Base-by-base conservation (phyloP, 1,140 invertebrate species). In the Drosophila santomea region DNA sequence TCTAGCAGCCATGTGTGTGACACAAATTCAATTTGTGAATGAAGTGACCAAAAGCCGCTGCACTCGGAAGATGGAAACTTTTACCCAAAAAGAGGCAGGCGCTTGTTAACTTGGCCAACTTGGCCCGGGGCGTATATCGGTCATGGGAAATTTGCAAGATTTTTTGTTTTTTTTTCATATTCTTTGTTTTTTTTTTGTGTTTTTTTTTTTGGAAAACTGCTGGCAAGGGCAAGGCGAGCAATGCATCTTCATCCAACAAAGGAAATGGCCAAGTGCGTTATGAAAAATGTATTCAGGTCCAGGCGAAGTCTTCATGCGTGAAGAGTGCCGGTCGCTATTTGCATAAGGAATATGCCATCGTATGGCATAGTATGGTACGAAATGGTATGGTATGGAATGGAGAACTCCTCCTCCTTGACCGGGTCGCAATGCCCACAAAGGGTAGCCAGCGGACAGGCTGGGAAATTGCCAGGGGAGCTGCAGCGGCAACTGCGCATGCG, bases 1-100 rank as follows among this genome's bases (percentile, higher is more conserved):
- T 38, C 56, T 32, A 57, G 51, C 50, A 54, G n/a, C 41, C 54
- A 23, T 45, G 43, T 75, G 55, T 51, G 56, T 72, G 82, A 81
- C 84, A 83, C 80, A 88, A 84, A 80, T 89, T 74, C 80, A 80
- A 64, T 89, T 89, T 89, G 84, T 89, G 84, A 89, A 89, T 89
- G 84, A 89, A 85, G 74, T 67, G 67, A 68, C 84, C 84, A 66
- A 84, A 84, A 86, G 60, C 36, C 25, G 17, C 59, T 58, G 20
- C 57, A 51, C 47, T 58, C 39, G 57, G 55, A 45, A 44, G 48
- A 39, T 71, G 56, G 44, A 59, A 81, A 78, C 81, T 84, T 58
- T 82, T 78, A 71, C 64, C 78, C 68, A 72, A 72, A 72, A 72
- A 51, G 44, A 72, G 68, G 66, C 74, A 69, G 73, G 74, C 74